Conservation (phyloP, 2,797 vertebrate genomes). For the Enteromius viviparus region DNA sequence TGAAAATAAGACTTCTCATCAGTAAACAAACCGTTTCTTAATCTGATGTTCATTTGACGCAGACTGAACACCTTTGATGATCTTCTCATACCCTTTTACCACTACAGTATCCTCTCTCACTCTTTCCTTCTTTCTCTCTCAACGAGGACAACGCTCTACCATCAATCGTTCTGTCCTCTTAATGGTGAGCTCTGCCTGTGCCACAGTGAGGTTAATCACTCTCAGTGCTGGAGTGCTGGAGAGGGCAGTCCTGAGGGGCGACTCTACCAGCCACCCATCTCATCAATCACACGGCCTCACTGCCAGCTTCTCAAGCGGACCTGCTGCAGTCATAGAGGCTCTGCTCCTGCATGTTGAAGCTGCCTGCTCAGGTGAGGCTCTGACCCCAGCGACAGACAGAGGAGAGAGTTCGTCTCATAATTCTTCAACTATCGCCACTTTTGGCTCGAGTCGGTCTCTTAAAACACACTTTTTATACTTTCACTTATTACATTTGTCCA, state of each 20-base stretch:
- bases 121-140: conserved; percentile 34
- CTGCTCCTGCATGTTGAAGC: conserved; percentile 42
- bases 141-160: conserved; percentile 73
- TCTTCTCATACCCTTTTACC: conserved; percentile 13
- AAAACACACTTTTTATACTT: background rate
- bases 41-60: conserved; percentile 4
- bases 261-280: conserved; percentile 70
- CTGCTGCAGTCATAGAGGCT: conserved; percentile 64
- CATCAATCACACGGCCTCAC: conserved; percentile 75
- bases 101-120: background rate
- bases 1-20: background rate
- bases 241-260: conserved; percentile 75
- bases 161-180: conserved; percentile 84
- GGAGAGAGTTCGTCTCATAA: background rate
- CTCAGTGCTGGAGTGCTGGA: conserved; percentile 73
- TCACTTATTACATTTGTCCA: background rate
- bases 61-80: background rate
- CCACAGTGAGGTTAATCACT: conserved; percentile 86
- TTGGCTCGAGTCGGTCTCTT: background rate
- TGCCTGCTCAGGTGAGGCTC: conserved; percentile 36
- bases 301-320: conserved; percentile 53
- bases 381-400: conserved; percentile 31
- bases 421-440: background rate
- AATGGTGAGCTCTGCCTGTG: conserved; percentile 80
- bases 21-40: conserved; percentile 3